Base-by-base conservation (phyloP, 2,888 invertebrate species). In the Pollenia griseotomentosa region DNA sequence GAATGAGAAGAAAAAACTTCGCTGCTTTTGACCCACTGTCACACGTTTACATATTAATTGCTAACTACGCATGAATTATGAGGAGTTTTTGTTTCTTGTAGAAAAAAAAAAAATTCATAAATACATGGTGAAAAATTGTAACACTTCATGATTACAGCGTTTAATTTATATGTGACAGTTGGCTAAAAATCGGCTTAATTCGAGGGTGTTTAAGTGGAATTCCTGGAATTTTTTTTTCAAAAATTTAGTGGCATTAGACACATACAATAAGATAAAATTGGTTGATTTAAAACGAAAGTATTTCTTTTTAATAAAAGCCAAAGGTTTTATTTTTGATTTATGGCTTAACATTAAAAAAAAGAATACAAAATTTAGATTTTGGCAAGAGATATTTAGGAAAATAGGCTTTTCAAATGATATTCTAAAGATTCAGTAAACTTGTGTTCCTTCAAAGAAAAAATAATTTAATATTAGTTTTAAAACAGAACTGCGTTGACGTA, bases 81-180 rank as follows among this genome's bases (percentile, higher is more conserved):
- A 74, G 48, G 44, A 55, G 12, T 19, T 42, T 61, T 65, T 40
- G 11, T 44, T 57, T 51, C 53, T 51, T 48, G 16, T 14, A 53
- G 40, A n/a, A 10, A 71, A 4, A 10, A 71, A 4, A 51, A 23
- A 55, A 66, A 57, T 23, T 23, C n/a, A 74, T 33, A 83, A 44
- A 40, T 46, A 40, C 16, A 19, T 68, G n/a, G 8, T 11, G 53
- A 11, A 59, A 74, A 59, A 68, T 77, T 85, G 75, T 81, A 85
- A 85, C 80, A 85, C 85, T 77, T 80, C 42, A 75, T 80, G 85
- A 70, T 77, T 83, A 46, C 19, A 33, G 8, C 12, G 7, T 55
- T 70, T 71, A 73, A 55, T 51, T 55, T 42, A 42, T 78, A 19
- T 40, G 44, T 77, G 65, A 53, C 68, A 70, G 63, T 63, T 40